Evolutionary conservation across 2,113 vertebrate species (phyloP).

Genomic region (Hemicordylus capensis): DNA sequence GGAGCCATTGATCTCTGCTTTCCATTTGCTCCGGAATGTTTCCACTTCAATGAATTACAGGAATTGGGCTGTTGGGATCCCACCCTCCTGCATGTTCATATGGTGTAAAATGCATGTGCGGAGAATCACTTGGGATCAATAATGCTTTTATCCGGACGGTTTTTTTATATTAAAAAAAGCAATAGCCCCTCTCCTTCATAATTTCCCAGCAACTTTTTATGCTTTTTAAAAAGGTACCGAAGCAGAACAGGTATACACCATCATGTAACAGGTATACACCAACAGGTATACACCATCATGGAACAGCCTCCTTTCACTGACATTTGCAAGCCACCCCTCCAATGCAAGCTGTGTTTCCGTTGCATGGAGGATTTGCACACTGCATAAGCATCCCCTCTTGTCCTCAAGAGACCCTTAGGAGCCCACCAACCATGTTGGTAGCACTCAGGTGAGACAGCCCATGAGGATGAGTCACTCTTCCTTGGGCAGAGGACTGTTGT

Average conservation of each 20-base stretch:
- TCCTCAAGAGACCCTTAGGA: background rate
- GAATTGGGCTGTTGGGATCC: slow-evolving; percentile 70
- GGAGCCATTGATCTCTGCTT: slow-evolving; percentile 74
- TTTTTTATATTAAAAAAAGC: slow-evolving; percentile 50
- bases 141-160: slow-evolving; percentile 48
- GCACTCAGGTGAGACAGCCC: background rate
- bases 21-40: slow-evolving; percentile 74
- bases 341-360: background rate
- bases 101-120: slow-evolving; percentile 58
- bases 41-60: slow-evolving; percentile 73
- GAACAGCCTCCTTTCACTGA: slow-evolving; percentile 52
- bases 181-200: slow-evolving; percentile 45
- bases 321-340: slow-evolving; percentile 5
- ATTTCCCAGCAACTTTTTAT: slow-evolving; percentile 53
- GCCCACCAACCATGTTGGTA: background rate
- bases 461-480: background rate
- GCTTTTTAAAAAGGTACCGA: slow-evolving; percentile 29
- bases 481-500: background rate
- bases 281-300: slow-evolving; percentile 44
- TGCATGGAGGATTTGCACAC: background rate
- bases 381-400: background rate
- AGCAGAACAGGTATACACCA: slow-evolving; percentile 38
- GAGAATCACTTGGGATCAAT: slow-evolving; percentile 66
- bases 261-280: too few species aligned
- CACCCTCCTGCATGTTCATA: slow-evolving; percentile 57